These are phyloP conservation scores for Drosophila subsilvestris DNA, from an alignment of 2,888 invertebrate species.

Conservation along the genomic window DNA sequence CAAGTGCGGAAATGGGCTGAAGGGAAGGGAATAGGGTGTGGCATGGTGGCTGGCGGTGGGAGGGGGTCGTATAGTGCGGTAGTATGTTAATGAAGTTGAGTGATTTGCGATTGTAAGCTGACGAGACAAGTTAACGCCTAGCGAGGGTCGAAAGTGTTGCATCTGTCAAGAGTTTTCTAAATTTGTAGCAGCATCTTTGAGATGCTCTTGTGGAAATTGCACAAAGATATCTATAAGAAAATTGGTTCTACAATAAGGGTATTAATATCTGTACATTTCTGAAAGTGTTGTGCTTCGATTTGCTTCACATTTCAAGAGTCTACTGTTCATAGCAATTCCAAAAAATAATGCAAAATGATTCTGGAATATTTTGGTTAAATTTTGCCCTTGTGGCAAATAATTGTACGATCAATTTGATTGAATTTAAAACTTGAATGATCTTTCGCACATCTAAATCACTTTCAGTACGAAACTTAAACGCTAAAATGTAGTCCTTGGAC, in stretches of 20 bases:
- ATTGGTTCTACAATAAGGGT: background rate
- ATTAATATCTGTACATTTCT: too few species aligned
- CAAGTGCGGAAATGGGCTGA: constrained; percentile 57
- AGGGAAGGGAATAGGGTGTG: constrained; percentile 14
- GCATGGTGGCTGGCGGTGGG: background rate
- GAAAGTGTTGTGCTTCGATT: too few species aligned
- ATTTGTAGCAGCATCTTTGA: background rate
- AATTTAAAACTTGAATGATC: background rate
- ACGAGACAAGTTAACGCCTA: constrained; percentile 34
- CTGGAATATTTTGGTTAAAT: too few species aligned
- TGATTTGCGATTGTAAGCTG: constrained; percentile 36
- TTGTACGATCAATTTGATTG: background rate
- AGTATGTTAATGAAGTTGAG: constrained; percentile 32
- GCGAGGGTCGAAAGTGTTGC: constrained; percentile 16
- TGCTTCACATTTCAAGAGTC: too few species aligned
- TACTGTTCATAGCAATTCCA: too few species aligned
- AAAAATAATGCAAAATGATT: background rate
- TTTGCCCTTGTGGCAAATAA: too few species aligned
- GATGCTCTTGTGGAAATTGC: constrained; percentile 1
- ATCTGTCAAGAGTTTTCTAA: constrained; percentile 9
- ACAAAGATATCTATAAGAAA: background rate
- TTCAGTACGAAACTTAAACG: background rate
- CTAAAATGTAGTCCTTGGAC: background rate
- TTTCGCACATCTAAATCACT: background rate
- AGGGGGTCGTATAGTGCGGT: background rate